Evolutionary conservation across 2,888 invertebrate genomes (phyloP), one percentile per base, ranked within the genome.

Genomic region (Tenthredo distinguenda): DNA sequence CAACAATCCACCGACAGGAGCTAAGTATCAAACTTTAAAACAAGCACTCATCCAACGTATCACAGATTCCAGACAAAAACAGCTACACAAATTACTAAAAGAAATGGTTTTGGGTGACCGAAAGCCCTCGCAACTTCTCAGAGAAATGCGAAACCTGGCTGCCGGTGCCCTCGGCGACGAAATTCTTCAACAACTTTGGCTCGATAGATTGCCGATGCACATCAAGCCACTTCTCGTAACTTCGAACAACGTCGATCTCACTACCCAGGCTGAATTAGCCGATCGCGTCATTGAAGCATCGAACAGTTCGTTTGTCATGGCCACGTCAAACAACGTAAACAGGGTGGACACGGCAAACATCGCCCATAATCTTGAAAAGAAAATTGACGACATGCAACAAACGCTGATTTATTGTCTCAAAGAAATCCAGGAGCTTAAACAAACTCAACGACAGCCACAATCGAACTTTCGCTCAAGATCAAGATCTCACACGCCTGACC

Each of bases 101-200:
- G 88, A 87, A 21, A 43, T 88, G 34, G 82, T 87, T 31, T 74
- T 89, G 26, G 87, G 86, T 5, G 86, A 88, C 74, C 84, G 86
- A 76, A 87, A 87, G 71, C 88, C 88, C 7, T 87, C 88, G 10
- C 86, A 88, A 43, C 81, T 88, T 7, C 84, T 87, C 15, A 72
- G 88, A 34, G 87, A 88, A 65, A 88, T 89, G 87, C 43, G 74
- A 15, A 68, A 65, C 12, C 87, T 88, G 0, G 87, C 87, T 4
- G 87, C 84, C 1, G 71, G 62, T 18, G 84, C 43, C 6, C 68
- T 87, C 5, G 43, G 79, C 2, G 85, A 76, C 5, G 89, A 88
- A 2, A 68, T 87, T 37, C 77, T 88, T 10, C 86, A 83, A 62
- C 55, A 86, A 10, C 31, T 87, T 31, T 88, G 87, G 87, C 34